phyloP scores from a whole-genome alignment of 2,888 invertebrate species.

The Hipparchia sbordonii region DNA sequence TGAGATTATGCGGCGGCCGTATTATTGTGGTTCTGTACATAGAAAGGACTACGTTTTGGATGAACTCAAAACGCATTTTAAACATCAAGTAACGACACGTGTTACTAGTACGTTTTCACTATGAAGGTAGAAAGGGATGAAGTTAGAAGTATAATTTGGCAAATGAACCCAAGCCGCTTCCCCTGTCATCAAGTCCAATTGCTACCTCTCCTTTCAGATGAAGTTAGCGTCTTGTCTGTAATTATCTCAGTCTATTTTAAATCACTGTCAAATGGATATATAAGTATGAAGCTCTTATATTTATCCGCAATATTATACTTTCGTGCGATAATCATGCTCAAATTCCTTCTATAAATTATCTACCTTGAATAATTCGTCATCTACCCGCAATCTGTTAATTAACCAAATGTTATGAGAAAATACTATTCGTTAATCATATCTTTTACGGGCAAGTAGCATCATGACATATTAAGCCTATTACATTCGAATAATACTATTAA shows the following conservation, averaged over 20 bases:
- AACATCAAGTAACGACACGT: background rate
- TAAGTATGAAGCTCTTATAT: too few relatives aligned
- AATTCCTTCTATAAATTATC: too few relatives aligned
- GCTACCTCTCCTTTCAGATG: background rate
- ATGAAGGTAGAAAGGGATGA: background rate
- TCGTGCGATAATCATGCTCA: too few relatives aligned
- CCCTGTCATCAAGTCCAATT: conserved; percentile 6
- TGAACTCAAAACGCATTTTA: background rate
- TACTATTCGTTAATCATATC: background rate
- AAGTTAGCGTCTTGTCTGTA: background rate
- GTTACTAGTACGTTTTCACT: background rate
- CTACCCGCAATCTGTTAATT: background rate
- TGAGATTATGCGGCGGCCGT: too few relatives aligned
- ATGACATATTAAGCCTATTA: background rate
- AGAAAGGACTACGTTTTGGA: background rate
- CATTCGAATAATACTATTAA: conserved; percentile 7
- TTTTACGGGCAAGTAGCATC: background rate
- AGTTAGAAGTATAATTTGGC: conserved; percentile 3
- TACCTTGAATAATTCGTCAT: background rate
- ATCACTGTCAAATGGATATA: background rate
- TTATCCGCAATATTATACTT: too few relatives aligned
- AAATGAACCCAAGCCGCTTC: background rate
- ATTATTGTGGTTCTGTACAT: too few relatives aligned
- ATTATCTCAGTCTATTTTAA: conserved; percentile 6
- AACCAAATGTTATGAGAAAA: background rate